phyloP scores from a whole-genome alignment of 1,140 invertebrate genomes.

The Asobara japonica region DNA sequence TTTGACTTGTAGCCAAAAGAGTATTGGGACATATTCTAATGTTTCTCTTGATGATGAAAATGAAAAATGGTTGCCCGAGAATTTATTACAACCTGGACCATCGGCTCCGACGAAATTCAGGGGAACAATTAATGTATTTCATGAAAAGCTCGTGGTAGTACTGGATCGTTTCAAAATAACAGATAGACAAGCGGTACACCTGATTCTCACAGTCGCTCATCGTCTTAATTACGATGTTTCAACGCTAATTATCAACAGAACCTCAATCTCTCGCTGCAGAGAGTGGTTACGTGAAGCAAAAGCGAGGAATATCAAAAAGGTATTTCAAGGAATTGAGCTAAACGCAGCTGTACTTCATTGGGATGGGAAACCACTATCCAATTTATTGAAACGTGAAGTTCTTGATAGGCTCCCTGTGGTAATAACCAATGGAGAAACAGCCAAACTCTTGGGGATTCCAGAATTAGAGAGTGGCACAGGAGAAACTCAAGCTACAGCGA shows the following conservation, averaged over 20 bases:
- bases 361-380: conserved; percentile 35
- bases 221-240: conserved; percentile 30
- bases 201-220: conserved; percentile 22
- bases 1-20: neutral
- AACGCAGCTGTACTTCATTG: conserved; percentile 28
- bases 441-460: conserved; percentile 48
- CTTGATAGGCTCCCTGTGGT: conserved; percentile 29
- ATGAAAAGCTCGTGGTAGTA: conserved; percentile 8
- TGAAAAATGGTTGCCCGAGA: neutral
- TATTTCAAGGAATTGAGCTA: conserved; percentile 31
- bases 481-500: conserved; percentile 41
- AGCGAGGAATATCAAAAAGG: conserved; percentile 33
- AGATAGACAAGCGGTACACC: conserved; percentile 33
- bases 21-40: neutral
- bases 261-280: conserved; percentile 33
- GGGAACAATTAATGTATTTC: conserved; percentile 26
- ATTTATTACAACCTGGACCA: neutral
- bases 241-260: conserved; percentile 34
- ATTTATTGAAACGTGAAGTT: conserved; percentile 6
- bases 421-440: conserved; percentile 6
- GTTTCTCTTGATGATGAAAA: neutral
- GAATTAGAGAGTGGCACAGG: conserved; percentile 44
- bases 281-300: conserved; percentile 31
- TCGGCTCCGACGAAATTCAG: conserved; percentile 19
- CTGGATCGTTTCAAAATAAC: conserved; percentile 37